Percentiles rank a stretch among this genome's conserved stretches.
Evolutionary conservation across 2,113 vertebrate species (phyloP).

Genomic region (Poecile atricapillus): DNA sequence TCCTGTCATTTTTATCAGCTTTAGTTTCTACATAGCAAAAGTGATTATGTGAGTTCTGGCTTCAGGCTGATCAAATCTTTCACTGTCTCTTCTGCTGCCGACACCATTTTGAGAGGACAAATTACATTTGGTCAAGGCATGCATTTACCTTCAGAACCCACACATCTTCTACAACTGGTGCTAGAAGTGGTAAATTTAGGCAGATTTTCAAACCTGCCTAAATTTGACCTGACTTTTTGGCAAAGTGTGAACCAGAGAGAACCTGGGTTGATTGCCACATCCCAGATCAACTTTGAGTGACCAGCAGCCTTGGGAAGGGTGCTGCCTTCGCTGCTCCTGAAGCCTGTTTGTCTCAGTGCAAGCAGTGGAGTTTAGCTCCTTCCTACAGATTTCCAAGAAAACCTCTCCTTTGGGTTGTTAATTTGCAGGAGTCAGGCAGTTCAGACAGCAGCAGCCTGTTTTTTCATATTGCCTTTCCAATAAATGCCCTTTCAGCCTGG

Average conservation of each 20-base stretch:
- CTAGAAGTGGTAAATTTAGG: background rate
- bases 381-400: background rate
- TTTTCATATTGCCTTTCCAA: background rate
- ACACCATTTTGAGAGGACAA: background rate
- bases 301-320: background rate
- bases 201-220: background rate
- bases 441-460: background rate
- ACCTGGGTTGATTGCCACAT: background rate
- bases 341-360: background rate
- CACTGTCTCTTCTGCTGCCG: background rate
- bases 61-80: background rate
- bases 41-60: background rate
- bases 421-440: background rate
- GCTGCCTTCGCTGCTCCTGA: background rate
- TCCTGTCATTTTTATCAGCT: background rate
- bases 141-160: background rate
- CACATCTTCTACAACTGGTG: background rate
- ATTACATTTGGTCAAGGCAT: background rate
- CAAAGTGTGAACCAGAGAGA: background rate
- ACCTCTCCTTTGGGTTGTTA: background rate
- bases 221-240: too few relatives aligned
- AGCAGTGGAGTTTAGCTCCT: background rate
- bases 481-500: background rate
- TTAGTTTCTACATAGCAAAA: background rate
- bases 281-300: background rate